phyloP scores from a whole-genome alignment of 2,113 vertebrate genomes.

The Emydura subglobosa region DNA sequence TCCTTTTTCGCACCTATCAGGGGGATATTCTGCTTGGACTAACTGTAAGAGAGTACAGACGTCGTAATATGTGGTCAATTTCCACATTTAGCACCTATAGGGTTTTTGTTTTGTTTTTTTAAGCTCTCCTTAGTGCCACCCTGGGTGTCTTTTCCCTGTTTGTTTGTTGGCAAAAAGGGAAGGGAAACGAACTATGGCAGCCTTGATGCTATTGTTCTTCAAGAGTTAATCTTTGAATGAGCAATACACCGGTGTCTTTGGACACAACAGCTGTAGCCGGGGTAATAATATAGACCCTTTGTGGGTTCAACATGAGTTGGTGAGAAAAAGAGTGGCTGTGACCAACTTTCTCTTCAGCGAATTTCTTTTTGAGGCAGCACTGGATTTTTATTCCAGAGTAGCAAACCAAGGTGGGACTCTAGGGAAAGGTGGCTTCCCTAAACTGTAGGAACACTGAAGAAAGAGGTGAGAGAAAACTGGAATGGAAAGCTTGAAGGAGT shows the following conservation, averaged over 20 bases:
- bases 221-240: not conserved
- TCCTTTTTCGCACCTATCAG: not conserved
- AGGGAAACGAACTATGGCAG: not conserved
- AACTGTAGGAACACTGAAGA: not conserved
- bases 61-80: not conserved
- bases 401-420: not conserved
- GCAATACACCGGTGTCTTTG: not conserved
- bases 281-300: not conserved
- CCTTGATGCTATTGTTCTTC: not conserved
- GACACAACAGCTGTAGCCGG: not conserved
- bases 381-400: not conserved
- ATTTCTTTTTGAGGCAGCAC: not conserved
- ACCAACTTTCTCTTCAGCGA: not conserved
- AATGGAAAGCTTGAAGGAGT: not conserved
- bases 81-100: not conserved
- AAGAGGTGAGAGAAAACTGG: not conserved
- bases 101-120: not conserved
- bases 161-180: not conserved
- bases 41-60: not conserved
- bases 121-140: not conserved
- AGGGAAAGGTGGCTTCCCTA: not conserved
- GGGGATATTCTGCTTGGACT: not conserved
- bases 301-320: not conserved
- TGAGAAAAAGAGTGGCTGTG: not conserved
- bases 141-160: not conserved